Base-by-base conservation (phyloP, 2,888 invertebrate species). In the Leucoma salicis region DNA sequence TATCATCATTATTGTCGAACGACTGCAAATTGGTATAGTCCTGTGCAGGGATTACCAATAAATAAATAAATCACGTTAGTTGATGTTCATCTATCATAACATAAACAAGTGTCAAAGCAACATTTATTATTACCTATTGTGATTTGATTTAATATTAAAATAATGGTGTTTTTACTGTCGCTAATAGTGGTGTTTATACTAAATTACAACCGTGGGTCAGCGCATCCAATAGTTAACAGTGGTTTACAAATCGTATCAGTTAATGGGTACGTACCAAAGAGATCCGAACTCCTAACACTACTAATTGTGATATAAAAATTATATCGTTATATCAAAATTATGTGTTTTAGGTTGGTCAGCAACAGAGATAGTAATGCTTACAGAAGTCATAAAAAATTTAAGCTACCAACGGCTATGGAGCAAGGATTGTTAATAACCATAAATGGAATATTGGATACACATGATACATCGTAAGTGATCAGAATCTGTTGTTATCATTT, bases 1-100 rank as follows among this genome's bases (percentile, higher is more conserved):
- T 32, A 47, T 34, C 32, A 48, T 57, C 44, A 42, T 49, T 57
- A 66, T 57, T 57, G 53, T 58, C 53, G 49, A 55, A 28, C 41
- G 40, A 57, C 57, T 55, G 58, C 47, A 55, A 54, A 56, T 67
- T 66, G 70, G 66, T 68, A 70, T 67, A 70, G 69, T 64, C 64
- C 65, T 66, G 45, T 54, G 44, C 47, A 56, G 50, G 65, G 70
- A 53, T 54, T 14, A 63, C 66, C 65, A 66, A 63, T 62, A 58
- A 37, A 51, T 47, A 37, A 54, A 46, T 51, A 52, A 55, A 51
- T 21, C 43, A 53, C 55, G 35, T 53, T 51, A 57, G 56, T 62
- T 51, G 56, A 47, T 41, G 47, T 45, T 16, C 38, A 40, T 13
- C 38, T 36, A 33, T 42, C 42, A 50, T 49, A 49, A 53, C 54